These are phyloP conservation scores for Copidosoma aretas DNA, from an alignment of 2,888 invertebrate genomes.

Conservation along the genomic window DNA sequence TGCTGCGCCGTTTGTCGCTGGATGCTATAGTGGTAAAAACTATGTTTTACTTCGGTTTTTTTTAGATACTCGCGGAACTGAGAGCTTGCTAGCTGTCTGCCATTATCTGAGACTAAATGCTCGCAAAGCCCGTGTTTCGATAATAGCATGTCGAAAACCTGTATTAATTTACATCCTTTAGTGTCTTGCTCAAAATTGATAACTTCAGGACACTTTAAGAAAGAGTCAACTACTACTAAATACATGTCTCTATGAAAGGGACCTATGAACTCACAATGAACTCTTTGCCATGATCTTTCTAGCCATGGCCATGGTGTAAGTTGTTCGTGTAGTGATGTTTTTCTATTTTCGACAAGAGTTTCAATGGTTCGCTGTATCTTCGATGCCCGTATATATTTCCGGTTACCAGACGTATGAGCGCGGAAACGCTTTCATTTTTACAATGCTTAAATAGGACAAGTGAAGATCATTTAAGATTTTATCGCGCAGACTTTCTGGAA, in stretches of 20 bases:
- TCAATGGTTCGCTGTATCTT: conserved; percentile 12
- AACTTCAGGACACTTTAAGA: conserved; percentile 10
- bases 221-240: too few species aligned
- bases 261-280: conserved; percentile 35
- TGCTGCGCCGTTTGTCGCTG: too few species aligned
- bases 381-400: conserved; percentile 4
- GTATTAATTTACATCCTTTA: conserved; percentile 9
- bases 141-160: conserved; percentile 12
- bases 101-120: conserved; percentile 16
- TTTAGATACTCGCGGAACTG: conserved; percentile 28
- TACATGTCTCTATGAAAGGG: conserved; percentile 33
- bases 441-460: conserved; percentile 28
- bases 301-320: conserved; percentile 35
- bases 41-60: conserved; percentile 27
- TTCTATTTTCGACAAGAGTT: conserved; percentile 16
- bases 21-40: conserved; percentile 34
- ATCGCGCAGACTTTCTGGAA: conserved; percentile 18
- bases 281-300: conserved; percentile 24
- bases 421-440: conserved; percentile 33
- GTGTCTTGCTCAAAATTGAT: conserved; percentile 17
- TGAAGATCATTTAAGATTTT: conserved; percentile 5
- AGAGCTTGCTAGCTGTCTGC: conserved; percentile 12
- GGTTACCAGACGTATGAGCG: conserved; percentile 34
- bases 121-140: conserved; percentile 4
- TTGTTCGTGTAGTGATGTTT: conserved; percentile 15